Conservation (phyloP, 1,140 invertebrate species). For the Aricia agestis region DNA sequence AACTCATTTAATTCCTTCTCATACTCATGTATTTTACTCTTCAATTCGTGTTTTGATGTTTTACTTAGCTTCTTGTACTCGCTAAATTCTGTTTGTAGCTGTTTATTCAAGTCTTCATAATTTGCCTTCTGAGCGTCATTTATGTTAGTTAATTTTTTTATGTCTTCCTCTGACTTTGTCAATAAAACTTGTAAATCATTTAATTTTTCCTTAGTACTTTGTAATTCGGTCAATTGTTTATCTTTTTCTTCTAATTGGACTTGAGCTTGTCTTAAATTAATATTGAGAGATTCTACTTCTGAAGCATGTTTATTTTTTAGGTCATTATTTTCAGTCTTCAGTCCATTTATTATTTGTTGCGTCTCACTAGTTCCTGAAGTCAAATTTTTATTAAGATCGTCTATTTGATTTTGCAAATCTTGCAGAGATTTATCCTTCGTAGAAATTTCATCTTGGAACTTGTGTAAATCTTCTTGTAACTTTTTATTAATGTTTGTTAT, state of each 20-base stretch:
- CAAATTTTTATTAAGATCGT: conserved; percentile 44
- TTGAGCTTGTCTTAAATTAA: conserved; percentile 76
- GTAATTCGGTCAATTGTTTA: conserved; percentile 71
- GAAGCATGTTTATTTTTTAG: conserved; percentile 53
- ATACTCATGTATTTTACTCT: conserved; percentile 56
- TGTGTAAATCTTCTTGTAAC: conserved; percentile 48
- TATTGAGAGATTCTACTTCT: conserved; percentile 58
- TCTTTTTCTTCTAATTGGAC: conserved; percentile 73
- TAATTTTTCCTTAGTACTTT: conserved; percentile 69
- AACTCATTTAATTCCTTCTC: conserved; percentile 63
- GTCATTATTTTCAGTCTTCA: conserved; percentile 52
- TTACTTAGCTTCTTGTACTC: conserved; percentile 70
- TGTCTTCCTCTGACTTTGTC: conserved; percentile 65
- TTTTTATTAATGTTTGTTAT: conserved; percentile 54
- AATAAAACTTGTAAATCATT: conserved; percentile 67
- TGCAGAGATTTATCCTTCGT: conserved; percentile 42
- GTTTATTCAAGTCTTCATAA: conserved; percentile 69
- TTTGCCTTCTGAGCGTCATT: conserved; percentile 72
- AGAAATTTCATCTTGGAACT: conserved; percentile 46
- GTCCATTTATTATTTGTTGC: conserved; percentile 39
- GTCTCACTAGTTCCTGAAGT: conserved; percentile 42
- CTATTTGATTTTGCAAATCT: conserved; percentile 48
- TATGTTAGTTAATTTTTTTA: conserved; percentile 61
- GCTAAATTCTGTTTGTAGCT: conserved; percentile 60
- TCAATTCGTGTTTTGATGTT: conserved; percentile 55